These are phyloP conservation scores for Oligia latruncula DNA, from an alignment of 2,888 invertebrate genomes.

Conservation along the genomic window DNA sequence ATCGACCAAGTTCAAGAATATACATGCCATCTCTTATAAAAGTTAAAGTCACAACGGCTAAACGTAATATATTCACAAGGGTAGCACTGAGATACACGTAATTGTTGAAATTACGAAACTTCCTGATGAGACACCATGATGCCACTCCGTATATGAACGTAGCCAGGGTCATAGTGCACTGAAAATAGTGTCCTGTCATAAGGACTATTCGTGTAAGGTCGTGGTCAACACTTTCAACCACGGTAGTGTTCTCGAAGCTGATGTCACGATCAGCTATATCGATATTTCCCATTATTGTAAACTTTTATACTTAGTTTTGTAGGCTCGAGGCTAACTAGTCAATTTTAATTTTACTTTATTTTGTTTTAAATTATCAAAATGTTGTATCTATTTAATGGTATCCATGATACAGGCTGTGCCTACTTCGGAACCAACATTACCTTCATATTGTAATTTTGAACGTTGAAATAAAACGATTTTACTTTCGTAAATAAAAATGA, in stretches of 20 bases:
- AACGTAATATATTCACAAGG: conserved; percentile 28
- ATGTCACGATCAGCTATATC: background rate
- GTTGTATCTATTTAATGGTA: background rate
- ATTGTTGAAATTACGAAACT: conserved; percentile 39
- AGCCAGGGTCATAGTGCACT: background rate
- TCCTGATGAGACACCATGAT: conserved; percentile 26
- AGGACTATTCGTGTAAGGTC: background rate
- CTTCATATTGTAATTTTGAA: background rate
- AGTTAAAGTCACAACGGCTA: background rate
- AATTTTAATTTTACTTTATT: background rate
- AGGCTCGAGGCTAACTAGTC: background rate
- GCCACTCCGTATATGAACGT: conserved; percentile 23
- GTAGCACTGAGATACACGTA: conserved; percentile 37
- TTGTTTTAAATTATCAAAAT: background rate
- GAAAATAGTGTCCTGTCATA: conserved; percentile 14
- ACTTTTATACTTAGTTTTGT: background rate
- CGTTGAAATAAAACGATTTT: background rate
- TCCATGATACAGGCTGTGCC: too few species aligned
- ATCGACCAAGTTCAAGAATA: background rate
- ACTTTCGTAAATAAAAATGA: background rate
- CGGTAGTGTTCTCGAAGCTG: background rate
- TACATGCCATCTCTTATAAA: background rate
- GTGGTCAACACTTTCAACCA: background rate
- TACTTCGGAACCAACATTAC: background rate
- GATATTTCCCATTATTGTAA: background rate